Conservation (phyloP, 2,888 invertebrate genomes). For the Charanyca ferruginea region DNA sequence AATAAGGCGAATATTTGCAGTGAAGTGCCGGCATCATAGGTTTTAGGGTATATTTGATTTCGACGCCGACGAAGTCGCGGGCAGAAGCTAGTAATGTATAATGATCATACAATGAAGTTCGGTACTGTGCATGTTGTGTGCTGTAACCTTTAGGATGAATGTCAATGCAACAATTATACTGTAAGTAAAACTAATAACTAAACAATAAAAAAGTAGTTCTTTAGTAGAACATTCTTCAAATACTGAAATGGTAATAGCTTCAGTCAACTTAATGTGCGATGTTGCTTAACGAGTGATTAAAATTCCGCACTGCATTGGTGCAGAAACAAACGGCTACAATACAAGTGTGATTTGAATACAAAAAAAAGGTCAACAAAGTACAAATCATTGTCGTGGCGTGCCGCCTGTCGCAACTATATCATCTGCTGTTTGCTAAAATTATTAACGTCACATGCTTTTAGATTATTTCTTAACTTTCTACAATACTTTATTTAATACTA, state of each 20-base stretch:
- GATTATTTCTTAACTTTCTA: conserved; percentile 45
- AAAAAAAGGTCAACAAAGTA: conserved; percentile 51
- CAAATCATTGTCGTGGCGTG: conserved; percentile 45
- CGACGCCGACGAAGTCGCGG: no score
- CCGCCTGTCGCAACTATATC: conserved; percentile 47
- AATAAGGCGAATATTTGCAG: no score
- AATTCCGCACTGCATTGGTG: conserved; percentile 57
- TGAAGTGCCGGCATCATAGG: no score
- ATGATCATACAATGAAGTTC: conserved; percentile 21
- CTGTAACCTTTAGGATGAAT: conserved; percentile 26
- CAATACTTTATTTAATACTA: conserved; percentile 30
- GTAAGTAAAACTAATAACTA: conserved; percentile 37
- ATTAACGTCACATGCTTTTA: conserved; percentile 41
- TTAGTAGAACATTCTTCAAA: conserved; percentile 51
- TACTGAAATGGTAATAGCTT: conserved; percentile 62
- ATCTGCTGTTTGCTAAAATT: conserved; percentile 58
- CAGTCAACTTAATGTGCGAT: conserved; percentile 45
- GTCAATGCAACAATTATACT: conserved; percentile 26
- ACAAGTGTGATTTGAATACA: conserved; percentile 56
- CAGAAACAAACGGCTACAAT: conserved; percentile 49
- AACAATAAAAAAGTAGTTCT: conserved; percentile 52
- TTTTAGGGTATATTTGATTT: no score
- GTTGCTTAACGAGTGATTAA: conserved; percentile 63
- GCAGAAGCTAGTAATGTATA: no score
- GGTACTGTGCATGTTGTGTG: conserved; percentile 29